Base-by-base conservation (phyloP, 2,888 invertebrate genomes). In the Anoplius nigerrimus region DNA sequence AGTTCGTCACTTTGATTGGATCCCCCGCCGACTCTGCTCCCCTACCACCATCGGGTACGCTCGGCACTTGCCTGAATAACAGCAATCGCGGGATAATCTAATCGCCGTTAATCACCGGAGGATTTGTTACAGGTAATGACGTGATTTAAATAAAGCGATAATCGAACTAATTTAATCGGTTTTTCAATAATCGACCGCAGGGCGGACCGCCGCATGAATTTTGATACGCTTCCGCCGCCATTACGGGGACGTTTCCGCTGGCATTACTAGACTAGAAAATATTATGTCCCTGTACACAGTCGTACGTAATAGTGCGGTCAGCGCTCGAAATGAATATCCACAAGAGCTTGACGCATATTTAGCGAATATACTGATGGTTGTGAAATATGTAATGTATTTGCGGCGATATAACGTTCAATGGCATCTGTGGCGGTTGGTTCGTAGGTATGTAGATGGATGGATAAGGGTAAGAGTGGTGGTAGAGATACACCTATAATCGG, bases 261-360 rank as follows among this genome's bases (percentile, higher is more conserved):
- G 22, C 22, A 22, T 45, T 56, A 52, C 55, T 53, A 55, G 55
- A 48, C 60, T 55, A 63, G 62, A 62, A 63, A 60, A 62, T 43
- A 46, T 51, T 24, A 63, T 63, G 66, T 65, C 62, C 60, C 43
- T 61, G 46, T 59, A 34, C 69, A 59, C 66, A 66, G 69, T 64
- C 45, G 59, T 62, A 66, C 24, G 62, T 24, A 57, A 72, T 57
- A 62, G 59, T 57, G 52, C n/a, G 8, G 20, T 0, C 52, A 6
- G 21, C 16, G 21, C 18, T 48, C 34, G 66, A 55, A 75, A 71
- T 66, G 66, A 72, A 66, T 66, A 72, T 63, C 65, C 18, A 24
- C 52, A 59, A 68, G 64, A 65, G 72, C 62, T 69, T 66, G 63
- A 69, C 72, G 62, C 54, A 72, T 72, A 63, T 69, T 69, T 69